Evolutionary conservation across 2,888 invertebrate genomes (phyloP).

Genomic region (Pterostichus madidus): DNA sequence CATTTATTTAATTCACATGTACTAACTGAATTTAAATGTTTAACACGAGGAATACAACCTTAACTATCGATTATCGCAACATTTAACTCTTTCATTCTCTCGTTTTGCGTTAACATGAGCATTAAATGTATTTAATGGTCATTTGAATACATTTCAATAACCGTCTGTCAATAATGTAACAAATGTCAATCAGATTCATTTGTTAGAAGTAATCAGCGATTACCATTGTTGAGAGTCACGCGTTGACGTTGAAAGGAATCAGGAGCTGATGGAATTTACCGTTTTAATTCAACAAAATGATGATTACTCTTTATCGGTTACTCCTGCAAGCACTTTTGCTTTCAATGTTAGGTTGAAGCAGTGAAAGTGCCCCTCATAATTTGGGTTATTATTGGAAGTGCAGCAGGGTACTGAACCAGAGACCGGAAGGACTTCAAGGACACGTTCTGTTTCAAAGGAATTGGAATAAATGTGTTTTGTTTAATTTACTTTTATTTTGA

Average conservation of each 20-base stretch:
- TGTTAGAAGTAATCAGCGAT: constrained; percentile 37
- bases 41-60: not conserved
- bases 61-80: not conserved
- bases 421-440: constrained; percentile 12
- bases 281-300: constrained; percentile 43
- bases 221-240: constrained; percentile 21
- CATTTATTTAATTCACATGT: not conserved
- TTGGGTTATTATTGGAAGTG: constrained; percentile 43
- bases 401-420: not conserved
- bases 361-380: constrained; percentile 35
- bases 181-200: constrained; percentile 48
- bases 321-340: constrained; percentile 28
- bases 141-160: constrained; percentile 21
- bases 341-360: constrained; percentile 11
- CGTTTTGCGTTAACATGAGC: not conserved
- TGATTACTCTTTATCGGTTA: constrained; percentile 8
- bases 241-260: constrained; percentile 36
- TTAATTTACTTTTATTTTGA: too few relatives aligned
- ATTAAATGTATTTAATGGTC: constrained; percentile 37
- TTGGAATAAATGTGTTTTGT: too few relatives aligned
- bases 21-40: constrained; percentile 1
- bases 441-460: not conserved
- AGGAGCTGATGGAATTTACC: constrained; percentile 26
- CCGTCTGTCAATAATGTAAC: constrained; percentile 21
- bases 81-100: not conserved